Conservation (phyloP, 30 jellyfish, hydroid and myxozoan species). For the Cassiopea xamachana region DNA sequence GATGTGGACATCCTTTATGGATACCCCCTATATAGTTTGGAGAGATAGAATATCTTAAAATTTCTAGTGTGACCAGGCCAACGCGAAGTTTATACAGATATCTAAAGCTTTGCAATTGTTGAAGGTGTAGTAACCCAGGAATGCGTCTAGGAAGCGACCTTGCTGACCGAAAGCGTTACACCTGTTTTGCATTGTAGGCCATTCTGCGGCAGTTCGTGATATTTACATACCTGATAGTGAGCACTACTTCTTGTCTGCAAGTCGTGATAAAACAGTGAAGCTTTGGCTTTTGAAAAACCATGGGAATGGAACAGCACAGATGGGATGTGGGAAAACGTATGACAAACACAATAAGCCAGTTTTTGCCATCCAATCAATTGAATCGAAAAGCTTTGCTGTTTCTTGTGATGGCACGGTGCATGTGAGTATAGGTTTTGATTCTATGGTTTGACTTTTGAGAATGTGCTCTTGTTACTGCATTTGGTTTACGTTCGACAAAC, state of each 20-base stretch:
- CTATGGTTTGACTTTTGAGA: neutral
- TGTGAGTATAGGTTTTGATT: constrained; percentile 33
- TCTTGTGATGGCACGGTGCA: constrained; percentile 94
- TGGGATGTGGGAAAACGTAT: constrained; percentile 79
- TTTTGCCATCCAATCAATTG: constrained; percentile 90
- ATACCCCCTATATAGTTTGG: too few relatives aligned
- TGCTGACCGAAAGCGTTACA: too few relatives aligned
- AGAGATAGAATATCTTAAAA: too few relatives aligned
- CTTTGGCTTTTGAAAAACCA: constrained; percentile 92
- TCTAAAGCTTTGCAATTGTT: too few relatives aligned
- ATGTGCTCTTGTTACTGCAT: neutral
- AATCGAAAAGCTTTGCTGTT: constrained; percentile 74
- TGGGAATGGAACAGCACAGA: constrained; percentile 95
- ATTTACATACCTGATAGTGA: constrained; percentile 89
- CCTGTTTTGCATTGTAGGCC: constrained; percentile 60
- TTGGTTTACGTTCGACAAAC: too few relatives aligned
- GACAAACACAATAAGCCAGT: constrained; percentile 78
- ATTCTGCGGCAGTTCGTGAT: constrained; percentile 87
- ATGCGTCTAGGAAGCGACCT: too few relatives aligned
- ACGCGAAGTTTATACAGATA: too few relatives aligned
- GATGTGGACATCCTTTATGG: too few relatives aligned
- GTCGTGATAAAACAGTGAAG: constrained; percentile 93
- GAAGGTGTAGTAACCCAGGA: too few relatives aligned
- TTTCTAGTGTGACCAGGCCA: too few relatives aligned
- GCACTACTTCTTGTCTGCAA: constrained; percentile 93